Percentiles rank a stretch among this genome's conserved stretches.
These are phyloP conservation scores for Calameuta idolon DNA, from an alignment of 2,888 invertebrate genomes.

Conservation along the genomic window DNA sequence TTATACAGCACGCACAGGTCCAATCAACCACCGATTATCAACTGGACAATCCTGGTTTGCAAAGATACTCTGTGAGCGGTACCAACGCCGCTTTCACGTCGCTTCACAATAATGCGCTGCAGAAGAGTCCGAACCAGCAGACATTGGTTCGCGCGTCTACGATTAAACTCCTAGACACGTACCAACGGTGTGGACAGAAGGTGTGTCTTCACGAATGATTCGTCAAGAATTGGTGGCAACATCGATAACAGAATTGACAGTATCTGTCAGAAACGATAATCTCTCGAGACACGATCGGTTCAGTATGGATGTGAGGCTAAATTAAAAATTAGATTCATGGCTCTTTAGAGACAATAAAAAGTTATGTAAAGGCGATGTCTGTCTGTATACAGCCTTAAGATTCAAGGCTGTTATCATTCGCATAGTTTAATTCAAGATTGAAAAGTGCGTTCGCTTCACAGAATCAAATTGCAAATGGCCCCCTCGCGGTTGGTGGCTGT, in stretches of 20 bases:
- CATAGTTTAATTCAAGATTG: not conserved
- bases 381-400: not conserved
- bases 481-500: not conserved
- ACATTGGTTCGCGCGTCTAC: conserved; percentile 76
- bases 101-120: conserved; percentile 65
- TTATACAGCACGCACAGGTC: conserved; percentile 65
- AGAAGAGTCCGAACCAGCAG: conserved; percentile 68
- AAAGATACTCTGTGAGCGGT: conserved; percentile 61
- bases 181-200: conserved; percentile 77
- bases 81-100: conserved; percentile 60
- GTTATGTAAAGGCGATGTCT: not conserved
- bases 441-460: not conserved
- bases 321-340: not conserved
- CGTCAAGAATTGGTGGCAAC: not conserved
- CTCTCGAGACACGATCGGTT: not conserved
- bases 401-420: not conserved
- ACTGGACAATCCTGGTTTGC: conserved; percentile 66
- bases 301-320: not conserved
- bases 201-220: conserved; percentile 53
- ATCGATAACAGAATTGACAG: not conserved
- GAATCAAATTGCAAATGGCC: not conserved
- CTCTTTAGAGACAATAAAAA: not conserved
- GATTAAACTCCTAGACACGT: conserved; percentile 77
- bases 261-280: not conserved
- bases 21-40: conserved; percentile 66